Conservation (phyloP, 2,888 invertebrate species). For the Sarcophaga rosellei region DNA sequence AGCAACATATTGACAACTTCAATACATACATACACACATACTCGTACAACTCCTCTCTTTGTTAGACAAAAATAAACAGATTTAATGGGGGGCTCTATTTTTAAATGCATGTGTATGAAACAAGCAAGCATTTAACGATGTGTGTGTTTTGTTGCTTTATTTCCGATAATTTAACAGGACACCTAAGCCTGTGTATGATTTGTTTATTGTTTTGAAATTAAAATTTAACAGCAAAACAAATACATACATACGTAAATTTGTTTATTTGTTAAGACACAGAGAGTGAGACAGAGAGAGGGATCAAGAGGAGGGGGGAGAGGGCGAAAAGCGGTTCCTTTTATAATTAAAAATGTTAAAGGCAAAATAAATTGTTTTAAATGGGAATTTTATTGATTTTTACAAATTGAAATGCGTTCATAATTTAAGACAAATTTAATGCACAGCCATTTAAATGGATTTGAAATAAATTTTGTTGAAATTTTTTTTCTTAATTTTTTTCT, state of each 20-base stretch:
- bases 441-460: no score
- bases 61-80: slow-evolving; percentile 10
- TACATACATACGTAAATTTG: background rate
- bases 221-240: background rate
- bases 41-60: background rate
- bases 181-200: background rate
- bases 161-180: slow-evolving; percentile 29
- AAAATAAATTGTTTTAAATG: background rate
- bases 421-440: no score
- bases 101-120: background rate
- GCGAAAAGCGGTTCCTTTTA: background rate
- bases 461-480: no score
- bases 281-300: background rate
- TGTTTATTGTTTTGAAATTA: slow-evolving; percentile 24
- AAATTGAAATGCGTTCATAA: no score
- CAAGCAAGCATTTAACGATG: background rate
- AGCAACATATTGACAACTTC: slow-evolving; percentile 28
- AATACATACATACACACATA: background rate
- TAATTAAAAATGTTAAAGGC: background rate
- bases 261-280: background rate
- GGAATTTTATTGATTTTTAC: no score
- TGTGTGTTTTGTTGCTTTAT: background rate
- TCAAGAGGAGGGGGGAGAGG: background rate
- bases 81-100: slow-evolving; percentile 41
- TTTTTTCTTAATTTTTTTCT: no score